These are phyloP conservation scores for Dynastes tityus DNA, from an alignment of 2,888 invertebrate species.

Conservation along the genomic window DNA sequence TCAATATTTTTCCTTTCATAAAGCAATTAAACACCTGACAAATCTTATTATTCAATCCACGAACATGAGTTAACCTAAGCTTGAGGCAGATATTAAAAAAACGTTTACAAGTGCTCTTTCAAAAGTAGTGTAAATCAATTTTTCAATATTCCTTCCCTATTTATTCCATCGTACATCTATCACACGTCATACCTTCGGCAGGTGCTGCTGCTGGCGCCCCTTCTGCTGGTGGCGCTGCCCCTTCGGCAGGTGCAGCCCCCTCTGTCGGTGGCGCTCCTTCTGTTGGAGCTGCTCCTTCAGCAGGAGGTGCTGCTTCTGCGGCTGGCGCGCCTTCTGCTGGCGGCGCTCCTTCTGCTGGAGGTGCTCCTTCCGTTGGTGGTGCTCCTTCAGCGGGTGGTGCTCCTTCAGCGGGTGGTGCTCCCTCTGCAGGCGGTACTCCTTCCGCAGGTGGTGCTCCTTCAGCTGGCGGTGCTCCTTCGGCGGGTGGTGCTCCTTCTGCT, in stretches of 20 bases:
- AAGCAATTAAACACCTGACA: too few relatives aligned
- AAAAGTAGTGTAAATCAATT: background rate
- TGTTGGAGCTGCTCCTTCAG: conserved; percentile 60
- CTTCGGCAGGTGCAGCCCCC: conserved; percentile 58
- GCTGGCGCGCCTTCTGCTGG: conserved; percentile 64
- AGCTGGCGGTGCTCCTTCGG: conserved; percentile 64
- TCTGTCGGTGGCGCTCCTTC: conserved; percentile 43
- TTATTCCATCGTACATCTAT: background rate
- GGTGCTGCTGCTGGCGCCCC: too few relatives aligned
- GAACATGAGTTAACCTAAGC: too few relatives aligned
- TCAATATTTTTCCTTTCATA: too few relatives aligned
- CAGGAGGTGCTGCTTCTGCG: conserved; percentile 63
- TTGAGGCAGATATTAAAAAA: background rate
- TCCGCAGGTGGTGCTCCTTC: conserved; percentile 62
- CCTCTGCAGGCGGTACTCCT: conserved; percentile 57
- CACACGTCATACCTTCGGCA: too few relatives aligned
- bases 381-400: conserved; percentile 59
- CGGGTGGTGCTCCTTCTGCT: conserved; percentile 62
- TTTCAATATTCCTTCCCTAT: background rate
- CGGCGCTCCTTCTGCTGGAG: conserved; percentile 56
- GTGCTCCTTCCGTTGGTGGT: conserved; percentile 61
- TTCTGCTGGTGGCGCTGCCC: conserved; percentile 54
- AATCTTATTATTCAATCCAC: too few relatives aligned
- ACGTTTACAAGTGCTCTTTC: background rate
- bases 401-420: conserved; percentile 51